phyloP scores from a whole-genome alignment of 2,888 invertebrate species.

The Geophilus truncorum region DNA sequence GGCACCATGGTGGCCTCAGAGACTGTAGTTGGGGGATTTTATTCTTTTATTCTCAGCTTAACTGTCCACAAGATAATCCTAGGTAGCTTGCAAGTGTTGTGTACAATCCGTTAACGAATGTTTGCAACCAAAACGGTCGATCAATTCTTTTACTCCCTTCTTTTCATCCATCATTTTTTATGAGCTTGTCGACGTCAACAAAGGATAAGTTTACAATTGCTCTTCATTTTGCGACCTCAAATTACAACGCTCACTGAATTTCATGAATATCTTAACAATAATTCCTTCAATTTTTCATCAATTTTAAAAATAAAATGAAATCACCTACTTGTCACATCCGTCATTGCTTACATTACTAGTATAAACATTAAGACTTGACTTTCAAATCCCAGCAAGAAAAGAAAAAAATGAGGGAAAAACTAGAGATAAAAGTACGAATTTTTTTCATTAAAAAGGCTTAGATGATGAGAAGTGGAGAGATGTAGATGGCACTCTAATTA shows the following conservation, averaged over 20 bases:
- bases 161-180: neutral
- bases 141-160: neutral
- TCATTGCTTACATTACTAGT: neutral
- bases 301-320: neutral
- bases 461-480: neutral
- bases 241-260: neutral
- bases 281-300: neutral
- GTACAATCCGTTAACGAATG: constrained; percentile 20
- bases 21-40: neutral
- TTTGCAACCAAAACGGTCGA: neutral
- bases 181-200: neutral
- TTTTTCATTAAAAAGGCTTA: neutral
- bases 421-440: neutral
- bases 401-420: neutral
- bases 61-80: constrained; percentile 27
- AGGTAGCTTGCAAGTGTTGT: neutral
- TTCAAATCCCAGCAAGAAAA: neutral
- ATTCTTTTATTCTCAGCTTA: constrained; percentile 17
- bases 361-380: too few relatives aligned
- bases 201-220: neutral
- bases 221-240: constrained; percentile 1
- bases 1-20: neutral
- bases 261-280: constrained; percentile 9
- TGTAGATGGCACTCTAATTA: neutral
- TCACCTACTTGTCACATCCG: neutral